Percentiles rank a stretch among this genome's conserved stretches.
These are phyloP conservation scores for Ephydatia muelleri DNA, from an alignment of 37 sponge, comb jelly and placozoan species.

Conservation along the genomic window DNA sequence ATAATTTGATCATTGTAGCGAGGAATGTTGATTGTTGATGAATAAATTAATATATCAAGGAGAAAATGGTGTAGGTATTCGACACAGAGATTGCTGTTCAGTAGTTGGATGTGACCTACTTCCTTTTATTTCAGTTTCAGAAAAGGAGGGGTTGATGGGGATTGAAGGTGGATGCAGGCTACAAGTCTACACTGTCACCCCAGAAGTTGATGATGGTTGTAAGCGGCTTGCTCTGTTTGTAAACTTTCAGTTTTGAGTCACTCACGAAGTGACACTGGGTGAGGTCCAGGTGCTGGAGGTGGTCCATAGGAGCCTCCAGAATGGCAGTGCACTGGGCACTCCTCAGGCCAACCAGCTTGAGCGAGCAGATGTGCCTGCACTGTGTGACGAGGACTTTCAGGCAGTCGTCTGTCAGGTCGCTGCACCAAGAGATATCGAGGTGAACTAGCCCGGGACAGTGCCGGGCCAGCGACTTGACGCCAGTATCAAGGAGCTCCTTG, in stretches of 20 bases:
- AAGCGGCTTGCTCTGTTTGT: constrained; percentile 12
- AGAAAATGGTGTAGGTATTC: too few relatives aligned
- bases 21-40: too few relatives aligned
- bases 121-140: too few relatives aligned
- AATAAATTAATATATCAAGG: too few relatives aligned
- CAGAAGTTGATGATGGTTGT: constrained; percentile 11
- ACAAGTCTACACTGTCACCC: not conserved
- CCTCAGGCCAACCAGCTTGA: constrained; percentile 26
- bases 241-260: not conserved
- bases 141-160: too few relatives aligned
- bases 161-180: not conserved
- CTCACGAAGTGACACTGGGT: constrained; percentile 11
- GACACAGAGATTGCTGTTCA: too few relatives aligned
- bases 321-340: not conserved
- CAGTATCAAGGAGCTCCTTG: not conserved
- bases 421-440: constrained; percentile 39
- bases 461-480: not conserved
- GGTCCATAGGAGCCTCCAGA: not conserved
- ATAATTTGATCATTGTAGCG: too few relatives aligned
- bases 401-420: constrained; percentile 15
- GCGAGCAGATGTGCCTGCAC: constrained; percentile 3
- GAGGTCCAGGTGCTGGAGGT: constrained; percentile 8
- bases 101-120: too few relatives aligned
- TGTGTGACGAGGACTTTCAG: not conserved
- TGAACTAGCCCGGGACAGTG: not conserved